Evolutionary conservation across 2,888 invertebrate genomes (phyloP).

Genomic region (Dione vanillae): DNA sequence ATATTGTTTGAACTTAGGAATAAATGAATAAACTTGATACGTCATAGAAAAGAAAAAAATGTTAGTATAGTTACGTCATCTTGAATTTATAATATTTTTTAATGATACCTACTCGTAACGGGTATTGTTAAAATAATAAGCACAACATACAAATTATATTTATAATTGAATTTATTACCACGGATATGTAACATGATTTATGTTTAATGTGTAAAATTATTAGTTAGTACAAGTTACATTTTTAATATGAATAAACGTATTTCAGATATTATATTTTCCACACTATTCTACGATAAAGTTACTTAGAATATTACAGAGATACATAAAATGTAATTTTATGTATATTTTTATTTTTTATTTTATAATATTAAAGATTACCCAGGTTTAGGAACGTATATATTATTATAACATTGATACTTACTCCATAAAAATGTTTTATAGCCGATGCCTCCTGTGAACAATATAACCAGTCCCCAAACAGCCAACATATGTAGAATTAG

Average conservation of each 20-base stretch:
- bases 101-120: background rate
- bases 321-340: background rate
- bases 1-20: background rate
- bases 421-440: constrained; percentile 58
- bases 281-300: background rate
- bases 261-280: no score
- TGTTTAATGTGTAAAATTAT: background rate
- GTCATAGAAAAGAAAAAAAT: background rate
- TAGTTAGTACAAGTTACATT: no score
- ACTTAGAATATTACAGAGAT: background rate
- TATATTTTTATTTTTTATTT: background rate
- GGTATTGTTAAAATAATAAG: background rate
- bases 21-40: background rate
- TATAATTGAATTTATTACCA: background rate
- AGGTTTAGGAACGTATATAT: background rate
- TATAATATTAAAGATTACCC: background rate
- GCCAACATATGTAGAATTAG: constrained; percentile 80
- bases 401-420: constrained; percentile 52
- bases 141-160: background rate
- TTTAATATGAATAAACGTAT: no score
- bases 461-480: constrained; percentile 70
- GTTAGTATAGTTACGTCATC: background rate
- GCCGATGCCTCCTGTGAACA: constrained; percentile 55
- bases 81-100: constrained; percentile 8
- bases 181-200: no score